Evolutionary conservation across 2,113 vertebrate species (phyloP).

Genomic region (Chaetodon trifascialis): DNA sequence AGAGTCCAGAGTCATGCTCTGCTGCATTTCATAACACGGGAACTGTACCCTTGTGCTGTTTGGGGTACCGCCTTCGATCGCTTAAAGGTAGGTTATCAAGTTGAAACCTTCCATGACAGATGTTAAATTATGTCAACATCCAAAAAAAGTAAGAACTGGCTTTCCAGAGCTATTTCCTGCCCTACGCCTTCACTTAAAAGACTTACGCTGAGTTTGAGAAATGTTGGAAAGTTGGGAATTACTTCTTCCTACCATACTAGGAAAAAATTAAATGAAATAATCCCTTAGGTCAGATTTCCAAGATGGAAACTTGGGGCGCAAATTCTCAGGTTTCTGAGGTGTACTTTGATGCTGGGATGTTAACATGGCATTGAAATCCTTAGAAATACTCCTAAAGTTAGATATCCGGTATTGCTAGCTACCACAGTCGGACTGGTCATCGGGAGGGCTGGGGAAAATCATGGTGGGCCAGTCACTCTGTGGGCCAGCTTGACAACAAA

Average conservation of each 20-base stretch:
- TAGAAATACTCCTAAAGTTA: neutral
- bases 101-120: conserved; percentile 27
- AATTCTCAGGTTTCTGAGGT: conserved; percentile 33
- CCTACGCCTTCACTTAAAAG: conserved; percentile 27
- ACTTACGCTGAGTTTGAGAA: conserved; percentile 21
- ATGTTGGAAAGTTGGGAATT: conserved; percentile 38
- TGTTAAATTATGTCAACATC: conserved; percentile 42
- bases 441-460: no score
- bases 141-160: conserved; percentile 18
- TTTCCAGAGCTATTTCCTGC: conserved; percentile 36
- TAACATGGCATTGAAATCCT: conserved; percentile 25
- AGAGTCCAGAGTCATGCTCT: conserved; percentile 47
- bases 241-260: conserved; percentile 45
- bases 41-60: conserved; percentile 33
- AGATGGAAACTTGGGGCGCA: conserved; percentile 46
- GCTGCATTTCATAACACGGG: conserved; percentile 39
- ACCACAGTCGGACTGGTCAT: no score
- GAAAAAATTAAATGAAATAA: conserved; percentile 38
- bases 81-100: conserved; percentile 41
- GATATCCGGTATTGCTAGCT: neutral
- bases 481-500: no score
- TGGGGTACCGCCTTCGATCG: conserved; percentile 3
- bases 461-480: no score
- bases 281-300: conserved; percentile 45
- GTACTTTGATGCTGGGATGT: conserved; percentile 30